These are phyloP conservation scores for Colletes latitarsis DNA, from an alignment of 1,140 invertebrate species.

Conservation along the genomic window DNA sequence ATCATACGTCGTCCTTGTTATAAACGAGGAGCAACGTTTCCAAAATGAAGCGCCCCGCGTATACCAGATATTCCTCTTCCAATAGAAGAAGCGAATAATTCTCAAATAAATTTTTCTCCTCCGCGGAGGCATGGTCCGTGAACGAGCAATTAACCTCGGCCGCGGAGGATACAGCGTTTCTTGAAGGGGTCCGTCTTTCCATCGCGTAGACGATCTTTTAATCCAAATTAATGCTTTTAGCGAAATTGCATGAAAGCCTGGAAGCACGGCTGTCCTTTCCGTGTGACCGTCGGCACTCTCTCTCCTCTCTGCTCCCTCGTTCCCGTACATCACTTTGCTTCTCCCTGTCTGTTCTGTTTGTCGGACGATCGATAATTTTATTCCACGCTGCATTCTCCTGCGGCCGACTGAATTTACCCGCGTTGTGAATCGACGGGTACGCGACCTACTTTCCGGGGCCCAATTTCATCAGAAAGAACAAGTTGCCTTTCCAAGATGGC, in stretches of 20 bases:
- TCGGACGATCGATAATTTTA: constrained; percentile 48
- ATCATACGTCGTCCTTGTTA: not conserved
- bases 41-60: not conserved
- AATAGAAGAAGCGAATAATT: constrained; percentile 6
- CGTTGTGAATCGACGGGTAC: not conserved
- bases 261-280: constrained; percentile 59
- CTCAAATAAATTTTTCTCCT: constrained; percentile 42
- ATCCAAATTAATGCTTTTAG: constrained; percentile 79
- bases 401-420: constrained; percentile 1
- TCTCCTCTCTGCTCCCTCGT: not conserved
- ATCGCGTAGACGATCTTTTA: constrained; percentile 73
- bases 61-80: not conserved
- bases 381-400: constrained; percentile 8
- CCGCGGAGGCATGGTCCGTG: constrained; percentile 52
- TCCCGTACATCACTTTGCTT: not conserved
- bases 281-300: constrained; percentile 4
- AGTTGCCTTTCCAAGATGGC: too few species aligned
- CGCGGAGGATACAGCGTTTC: constrained; percentile 55
- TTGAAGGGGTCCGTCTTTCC: constrained; percentile 62
- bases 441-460: constrained; percentile 10
- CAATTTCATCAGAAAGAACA: constrained; percentile 1
- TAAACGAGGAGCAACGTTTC: not conserved
- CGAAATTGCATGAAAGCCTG: constrained; percentile 75
- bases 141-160: constrained; percentile 73
- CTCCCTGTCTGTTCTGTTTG: constrained; percentile 11